These are phyloP conservation scores for Pocillopora grandis DNA, from an alignment of 92 coral and sea anemone genomes.

Conservation along the genomic window DNA sequence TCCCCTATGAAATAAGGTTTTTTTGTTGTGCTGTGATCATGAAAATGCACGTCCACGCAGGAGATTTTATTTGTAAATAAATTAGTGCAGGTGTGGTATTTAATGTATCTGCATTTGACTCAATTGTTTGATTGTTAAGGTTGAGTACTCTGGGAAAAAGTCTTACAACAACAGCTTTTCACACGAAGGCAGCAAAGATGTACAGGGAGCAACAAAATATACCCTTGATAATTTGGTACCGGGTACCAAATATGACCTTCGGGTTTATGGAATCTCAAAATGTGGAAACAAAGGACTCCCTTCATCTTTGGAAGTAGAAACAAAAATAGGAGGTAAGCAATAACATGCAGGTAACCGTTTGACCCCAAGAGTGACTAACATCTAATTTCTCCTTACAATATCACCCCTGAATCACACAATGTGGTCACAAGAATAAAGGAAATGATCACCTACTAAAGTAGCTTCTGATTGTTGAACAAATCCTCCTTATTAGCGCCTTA, in stretches of 20 bases:
- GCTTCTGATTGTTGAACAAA: no score
- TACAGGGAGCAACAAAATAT: background rate
- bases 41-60: no score
- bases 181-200: background rate
- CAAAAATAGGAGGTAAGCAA: background rate
- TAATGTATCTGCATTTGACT: background rate
- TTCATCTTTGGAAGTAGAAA: background rate
- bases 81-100: background rate
- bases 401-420: no score
- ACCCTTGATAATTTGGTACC: slow-evolving; percentile 6
- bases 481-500: no score
- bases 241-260: slow-evolving; percentile 1
- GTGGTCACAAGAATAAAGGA: no score
- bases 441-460: no score
- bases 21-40: no score
- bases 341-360: background rate
- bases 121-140: background rate
- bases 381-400: no score
- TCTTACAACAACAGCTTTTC: background rate
- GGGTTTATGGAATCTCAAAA: background rate
- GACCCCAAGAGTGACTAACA: no score
- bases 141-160: slow-evolving; percentile 14
- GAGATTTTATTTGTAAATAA: background rate
- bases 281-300: background rate
- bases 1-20: no score